Evolutionary conservation across 2,113 vertebrate genomes (phyloP).

Genomic region (Tonatia bakeri): DNA sequence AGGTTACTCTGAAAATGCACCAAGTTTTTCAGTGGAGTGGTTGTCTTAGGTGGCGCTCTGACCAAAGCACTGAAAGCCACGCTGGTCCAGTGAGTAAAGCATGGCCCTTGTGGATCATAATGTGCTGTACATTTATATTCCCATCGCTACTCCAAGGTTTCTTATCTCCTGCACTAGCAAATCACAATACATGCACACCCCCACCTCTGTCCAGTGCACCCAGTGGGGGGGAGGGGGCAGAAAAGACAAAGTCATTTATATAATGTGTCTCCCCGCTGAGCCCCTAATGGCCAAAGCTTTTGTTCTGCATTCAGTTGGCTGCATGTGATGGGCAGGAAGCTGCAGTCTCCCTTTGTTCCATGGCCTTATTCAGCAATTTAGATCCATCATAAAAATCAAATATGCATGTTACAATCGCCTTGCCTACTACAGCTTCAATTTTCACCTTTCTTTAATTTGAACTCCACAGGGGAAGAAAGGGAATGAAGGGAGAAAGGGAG

Average conservation of each 20-base stretch:
- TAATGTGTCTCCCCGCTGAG: constrained; percentile 84
- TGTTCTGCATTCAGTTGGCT: constrained; percentile 80
- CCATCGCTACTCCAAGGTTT: constrained; percentile 45
- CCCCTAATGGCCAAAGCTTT: constrained; percentile 82
- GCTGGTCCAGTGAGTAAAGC: not conserved
- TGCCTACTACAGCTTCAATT: constrained; percentile 81
- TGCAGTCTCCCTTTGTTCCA: constrained; percentile 81
- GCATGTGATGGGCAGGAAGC: constrained; percentile 82
- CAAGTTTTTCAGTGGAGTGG: not conserved
- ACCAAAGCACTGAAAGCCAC: not conserved
- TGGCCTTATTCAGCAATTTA: constrained; percentile 84
- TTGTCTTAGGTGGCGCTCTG: not conserved
- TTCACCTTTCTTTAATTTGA: constrained; percentile 83
- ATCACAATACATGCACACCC: constrained; percentile 49
- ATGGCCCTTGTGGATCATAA: constrained; percentile 18
- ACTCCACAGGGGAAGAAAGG: constrained; percentile 80
- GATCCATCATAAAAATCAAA: constrained; percentile 87
- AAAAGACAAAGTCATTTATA: constrained; percentile 84
- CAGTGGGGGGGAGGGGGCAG: constrained; percentile 73
- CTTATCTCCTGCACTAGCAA: constrained; percentile 56
- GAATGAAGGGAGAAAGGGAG: constrained; percentile 75
- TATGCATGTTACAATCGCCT: constrained; percentile 84
- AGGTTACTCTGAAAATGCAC: not conserved
- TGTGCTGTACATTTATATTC: constrained; percentile 35
- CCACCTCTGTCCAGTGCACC: constrained; percentile 68